These are phyloP conservation scores for Notothenia rossii DNA, from an alignment of 2,113 vertebrate genomes.

Conservation along the genomic window DNA sequence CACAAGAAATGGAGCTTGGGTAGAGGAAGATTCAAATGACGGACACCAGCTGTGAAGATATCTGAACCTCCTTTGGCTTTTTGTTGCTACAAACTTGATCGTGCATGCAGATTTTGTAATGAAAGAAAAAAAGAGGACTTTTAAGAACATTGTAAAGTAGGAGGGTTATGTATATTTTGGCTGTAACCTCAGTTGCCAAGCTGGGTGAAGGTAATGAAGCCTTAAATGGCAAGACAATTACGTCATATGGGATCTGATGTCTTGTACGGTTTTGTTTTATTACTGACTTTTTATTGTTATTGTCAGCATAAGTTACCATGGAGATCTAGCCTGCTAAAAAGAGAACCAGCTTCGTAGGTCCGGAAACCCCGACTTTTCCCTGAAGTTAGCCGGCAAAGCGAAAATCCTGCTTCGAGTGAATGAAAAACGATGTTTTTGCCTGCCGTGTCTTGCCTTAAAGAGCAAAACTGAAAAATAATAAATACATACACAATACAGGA, in stretches of 20 bases:
- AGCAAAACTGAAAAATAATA: too few species aligned
- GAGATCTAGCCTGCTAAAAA: too few species aligned
- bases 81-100: neutral
- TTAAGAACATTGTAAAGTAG: neutral
- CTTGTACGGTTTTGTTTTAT: constrained; percentile 69
- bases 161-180: constrained; percentile 1
- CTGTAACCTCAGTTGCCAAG: constrained; percentile 22
- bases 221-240: constrained; percentile 18
- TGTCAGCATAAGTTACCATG: too few species aligned
- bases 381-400: too few species aligned
- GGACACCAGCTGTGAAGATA: constrained; percentile 3
- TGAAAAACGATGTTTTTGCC: too few species aligned
- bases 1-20: constrained; percentile 11
- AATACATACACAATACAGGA: neutral
- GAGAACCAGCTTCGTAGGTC: too few species aligned
- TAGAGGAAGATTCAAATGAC: constrained; percentile 10
- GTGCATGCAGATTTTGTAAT: neutral
- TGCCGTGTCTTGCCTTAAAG: too few species aligned
- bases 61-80: neutral
- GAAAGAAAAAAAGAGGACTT: neutral
- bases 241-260: constrained; percentile 23
- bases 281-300: constrained; percentile 63
- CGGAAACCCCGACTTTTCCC: too few species aligned
- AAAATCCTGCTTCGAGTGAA: too few species aligned
- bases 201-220: constrained; percentile 3